These are phyloP conservation scores for Phaethon lepturus DNA, from an alignment of 2,113 vertebrate species.

Conservation along the genomic window DNA sequence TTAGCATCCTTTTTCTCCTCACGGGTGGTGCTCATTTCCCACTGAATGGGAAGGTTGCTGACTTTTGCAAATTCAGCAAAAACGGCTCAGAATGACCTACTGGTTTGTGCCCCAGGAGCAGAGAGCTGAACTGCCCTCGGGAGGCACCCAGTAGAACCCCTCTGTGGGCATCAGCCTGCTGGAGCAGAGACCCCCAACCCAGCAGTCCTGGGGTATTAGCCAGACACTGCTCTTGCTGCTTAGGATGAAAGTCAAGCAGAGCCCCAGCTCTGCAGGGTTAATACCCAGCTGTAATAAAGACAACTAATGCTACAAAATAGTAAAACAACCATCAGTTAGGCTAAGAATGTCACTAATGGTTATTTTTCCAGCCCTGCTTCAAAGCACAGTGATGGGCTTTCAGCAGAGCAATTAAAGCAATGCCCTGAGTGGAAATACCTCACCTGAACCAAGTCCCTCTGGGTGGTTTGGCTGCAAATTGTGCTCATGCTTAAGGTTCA, in stretches of 20 bases:
- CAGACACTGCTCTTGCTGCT: not conserved
- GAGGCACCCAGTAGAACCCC: not conserved
- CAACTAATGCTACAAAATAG: not conserved
- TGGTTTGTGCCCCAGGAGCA: not conserved
- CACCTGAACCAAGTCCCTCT: not conserved
- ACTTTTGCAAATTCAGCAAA: not conserved
- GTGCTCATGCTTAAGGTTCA: not conserved
- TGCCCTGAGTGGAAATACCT: not conserved
- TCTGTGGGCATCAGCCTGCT: fast-evolving
- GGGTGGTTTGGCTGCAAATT: not conserved
- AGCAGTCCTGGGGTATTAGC: not conserved
- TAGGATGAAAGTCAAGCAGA: not conserved
- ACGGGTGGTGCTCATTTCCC: not conserved
- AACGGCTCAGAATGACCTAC: not conserved
- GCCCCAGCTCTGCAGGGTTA: not conserved
- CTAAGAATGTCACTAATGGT: not conserved
- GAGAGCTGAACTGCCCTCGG: not conserved
- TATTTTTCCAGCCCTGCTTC: constrained; percentile 7
- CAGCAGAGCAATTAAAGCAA: constrained; percentile 5
- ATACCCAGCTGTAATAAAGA: not conserved
- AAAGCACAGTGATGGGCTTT: not conserved
- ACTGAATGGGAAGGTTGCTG: not conserved
- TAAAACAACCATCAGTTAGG: not conserved
- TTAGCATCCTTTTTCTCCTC: not conserved
- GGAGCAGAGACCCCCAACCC: not conserved